Conservation (phyloP, 2,797 vertebrate genomes). For the Enteromius afrohamiltoni region DNA sequence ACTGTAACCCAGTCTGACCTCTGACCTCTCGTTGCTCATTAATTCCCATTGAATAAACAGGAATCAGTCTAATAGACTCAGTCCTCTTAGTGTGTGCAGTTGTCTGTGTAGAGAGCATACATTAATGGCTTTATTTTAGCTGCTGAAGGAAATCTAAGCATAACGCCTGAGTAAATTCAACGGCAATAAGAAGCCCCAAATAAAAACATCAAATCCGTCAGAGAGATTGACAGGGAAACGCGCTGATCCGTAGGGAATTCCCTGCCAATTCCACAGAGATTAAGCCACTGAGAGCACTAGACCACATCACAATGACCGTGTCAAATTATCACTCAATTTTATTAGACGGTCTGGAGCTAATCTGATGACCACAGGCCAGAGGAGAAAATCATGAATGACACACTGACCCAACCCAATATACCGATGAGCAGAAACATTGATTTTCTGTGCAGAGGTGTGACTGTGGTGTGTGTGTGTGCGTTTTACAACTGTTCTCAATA, state of each 20-base stretch:
- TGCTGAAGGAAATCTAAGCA: not conserved
- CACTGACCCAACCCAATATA: conserved; percentile 25
- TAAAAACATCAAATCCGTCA: conserved; percentile 31
- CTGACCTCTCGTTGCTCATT: conserved; percentile 68
- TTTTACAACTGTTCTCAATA: not conserved
- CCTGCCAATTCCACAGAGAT: conserved; percentile 17
- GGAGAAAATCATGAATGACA: conserved; percentile 16
- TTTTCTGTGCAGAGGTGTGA: conserved; percentile 11
- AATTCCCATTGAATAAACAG: conserved; percentile 79
- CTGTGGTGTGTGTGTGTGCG: conserved; percentile 7
- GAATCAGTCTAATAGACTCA: conserved; percentile 75
- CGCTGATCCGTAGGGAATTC: conserved; percentile 23
- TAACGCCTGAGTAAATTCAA: not conserved
- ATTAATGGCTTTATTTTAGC: not conserved
- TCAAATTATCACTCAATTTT: conserved; percentile 45
- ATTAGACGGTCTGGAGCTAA: conserved; percentile 21
- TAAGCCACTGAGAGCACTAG: not conserved
- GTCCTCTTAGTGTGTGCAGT: not conserved
- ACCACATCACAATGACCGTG: conserved; percentile 28
- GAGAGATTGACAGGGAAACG: conserved; percentile 25
- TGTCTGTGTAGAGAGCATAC: not conserved
- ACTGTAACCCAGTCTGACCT: conserved; percentile 74
- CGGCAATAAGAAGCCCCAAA: not conserved
- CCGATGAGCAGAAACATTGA: conserved; percentile 31
- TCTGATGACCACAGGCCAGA: conserved; percentile 16